These are phyloP conservation scores for Bradypus variegatus DNA, from an alignment of 2,797 vertebrate species.

Conservation along the genomic window DNA sequence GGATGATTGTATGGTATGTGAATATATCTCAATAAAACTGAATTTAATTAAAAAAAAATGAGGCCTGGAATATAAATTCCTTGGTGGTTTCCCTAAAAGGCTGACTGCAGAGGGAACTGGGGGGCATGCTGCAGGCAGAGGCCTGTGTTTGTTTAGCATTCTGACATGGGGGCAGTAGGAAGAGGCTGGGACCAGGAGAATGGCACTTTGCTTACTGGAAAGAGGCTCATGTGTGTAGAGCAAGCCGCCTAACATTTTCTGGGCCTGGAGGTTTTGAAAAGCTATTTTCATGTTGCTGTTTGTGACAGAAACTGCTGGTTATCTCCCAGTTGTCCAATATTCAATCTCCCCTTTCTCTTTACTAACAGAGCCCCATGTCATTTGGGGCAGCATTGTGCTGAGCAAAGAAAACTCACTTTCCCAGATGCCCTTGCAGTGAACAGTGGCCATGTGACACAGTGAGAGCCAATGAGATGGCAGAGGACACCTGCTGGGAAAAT, in stretches of 20 bases:
- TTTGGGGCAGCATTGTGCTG: neutral
- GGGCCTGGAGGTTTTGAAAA: neutral
- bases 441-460: neutral
- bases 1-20: no score
- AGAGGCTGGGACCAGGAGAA: neutral
- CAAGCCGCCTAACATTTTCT: neutral
- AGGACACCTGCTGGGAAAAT: neutral
- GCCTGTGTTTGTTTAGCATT: neutral
- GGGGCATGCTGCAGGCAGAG: neutral
- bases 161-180: no score
- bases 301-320: neutral
- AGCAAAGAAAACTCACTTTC: neutral
- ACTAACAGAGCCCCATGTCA: neutral
- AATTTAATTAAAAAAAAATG: neutral
- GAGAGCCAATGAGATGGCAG: neutral
- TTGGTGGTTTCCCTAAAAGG: constrained; percentile 1
- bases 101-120: neutral
- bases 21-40: no score
- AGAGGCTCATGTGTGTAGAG: neutral
- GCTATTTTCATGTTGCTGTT: neutral
- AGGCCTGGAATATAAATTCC: neutral
- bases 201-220: neutral
- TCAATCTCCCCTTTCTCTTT: neutral
- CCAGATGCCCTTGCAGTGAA: neutral
- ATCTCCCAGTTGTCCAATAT: neutral